Evolutionary conservation across 2,113 vertebrate species (phyloP).

Genomic region (Camelus dromedarius): DNA sequence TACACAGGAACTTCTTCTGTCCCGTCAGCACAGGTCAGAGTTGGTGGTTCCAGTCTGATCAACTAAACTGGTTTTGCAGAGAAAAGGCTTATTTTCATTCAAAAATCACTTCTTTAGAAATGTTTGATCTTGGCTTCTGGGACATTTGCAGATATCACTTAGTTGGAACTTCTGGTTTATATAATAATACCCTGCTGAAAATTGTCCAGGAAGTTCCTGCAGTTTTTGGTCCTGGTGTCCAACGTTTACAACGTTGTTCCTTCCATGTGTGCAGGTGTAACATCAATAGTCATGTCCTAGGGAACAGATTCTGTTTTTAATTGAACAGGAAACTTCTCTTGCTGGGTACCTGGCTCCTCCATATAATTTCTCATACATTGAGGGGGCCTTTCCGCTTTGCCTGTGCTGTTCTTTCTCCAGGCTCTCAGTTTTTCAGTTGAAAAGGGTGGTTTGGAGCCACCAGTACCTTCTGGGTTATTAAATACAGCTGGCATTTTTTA

Average conservation of each 20-base stretch:
- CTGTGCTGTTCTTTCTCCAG: background rate
- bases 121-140: background rate
- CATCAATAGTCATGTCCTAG: accelerated
- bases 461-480: background rate
- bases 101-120: background rate
- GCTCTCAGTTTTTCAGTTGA: background rate
- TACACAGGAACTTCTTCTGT: background rate
- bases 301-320: background rate
- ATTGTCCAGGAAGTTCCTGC: background rate
- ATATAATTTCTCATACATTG: accelerated
- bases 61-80: background rate
- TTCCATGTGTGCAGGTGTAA: no score
- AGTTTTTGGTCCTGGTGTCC: background rate
- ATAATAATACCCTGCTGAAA: background rate
- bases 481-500: background rate
- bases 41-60: background rate
- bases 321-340: background rate
- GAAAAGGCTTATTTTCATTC: background rate
- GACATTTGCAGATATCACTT: background rate
- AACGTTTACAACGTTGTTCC: accelerated
- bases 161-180: background rate
- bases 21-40: background rate
- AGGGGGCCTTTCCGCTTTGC: background rate
- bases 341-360: background rate
- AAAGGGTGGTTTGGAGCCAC: background rate